Conservation (phyloP, 2,888 invertebrate genomes). For the Heliconius ismenius region DNA sequence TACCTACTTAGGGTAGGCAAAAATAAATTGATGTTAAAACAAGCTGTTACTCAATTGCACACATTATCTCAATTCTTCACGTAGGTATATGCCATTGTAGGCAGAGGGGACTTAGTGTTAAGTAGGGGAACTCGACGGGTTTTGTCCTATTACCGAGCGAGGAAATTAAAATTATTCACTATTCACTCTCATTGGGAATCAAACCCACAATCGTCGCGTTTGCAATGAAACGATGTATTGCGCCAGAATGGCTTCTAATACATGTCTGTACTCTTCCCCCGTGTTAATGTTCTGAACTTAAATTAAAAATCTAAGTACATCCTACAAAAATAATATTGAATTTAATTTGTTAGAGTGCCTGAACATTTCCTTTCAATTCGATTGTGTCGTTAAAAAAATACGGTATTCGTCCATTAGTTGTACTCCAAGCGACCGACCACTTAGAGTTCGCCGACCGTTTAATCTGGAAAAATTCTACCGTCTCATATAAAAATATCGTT, state of each 20-base stretch:
- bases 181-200: no score
- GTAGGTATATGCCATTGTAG: no score
- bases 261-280: not conserved
- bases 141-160: no score
- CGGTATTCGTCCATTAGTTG: constrained; percentile 6
- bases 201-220: not conserved
- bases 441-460: constrained; percentile 11
- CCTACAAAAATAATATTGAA: constrained; percentile 12
- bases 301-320: not conserved
- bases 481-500: constrained; percentile 10
- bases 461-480: not conserved
- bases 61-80: no score
- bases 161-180: no score
- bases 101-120: no score
- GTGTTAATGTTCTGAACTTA: not conserved
- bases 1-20: no score
- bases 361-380: constrained; percentile 21
- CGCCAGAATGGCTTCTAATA: no score
- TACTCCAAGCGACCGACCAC: constrained; percentile 13
- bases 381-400: constrained; percentile 28
- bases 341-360: constrained; percentile 29
- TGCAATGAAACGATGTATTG: not conserved
- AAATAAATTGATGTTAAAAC: no score
- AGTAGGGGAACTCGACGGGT: no score
- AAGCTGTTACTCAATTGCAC: no score